phyloP scores from a whole-genome alignment of 2,113 vertebrate species.

The Tenebrosternarchus preto region DNA sequence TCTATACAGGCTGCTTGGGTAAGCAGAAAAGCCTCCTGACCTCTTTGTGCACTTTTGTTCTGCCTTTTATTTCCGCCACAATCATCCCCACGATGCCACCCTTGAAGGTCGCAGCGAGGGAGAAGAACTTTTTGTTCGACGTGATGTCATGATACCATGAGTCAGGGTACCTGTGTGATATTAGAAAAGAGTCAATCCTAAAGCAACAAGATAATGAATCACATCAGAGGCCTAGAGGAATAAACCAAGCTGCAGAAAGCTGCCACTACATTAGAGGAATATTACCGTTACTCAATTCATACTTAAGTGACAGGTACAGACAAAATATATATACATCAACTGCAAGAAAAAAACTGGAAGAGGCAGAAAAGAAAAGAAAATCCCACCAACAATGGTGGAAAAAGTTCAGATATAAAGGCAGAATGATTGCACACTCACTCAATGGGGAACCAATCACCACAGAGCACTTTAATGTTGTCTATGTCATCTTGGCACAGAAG shows the following conservation, averaged over 20 bases:
- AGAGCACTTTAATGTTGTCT: conserved; percentile 95
- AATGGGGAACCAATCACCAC: conserved; percentile 97
- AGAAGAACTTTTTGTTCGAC: conserved; percentile 99
- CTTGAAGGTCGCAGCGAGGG: conserved; percentile 92
- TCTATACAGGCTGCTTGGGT: background rate
- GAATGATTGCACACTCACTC: conserved; percentile 77
- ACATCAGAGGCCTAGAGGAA: no score
- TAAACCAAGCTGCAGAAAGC: no score
- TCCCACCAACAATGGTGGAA: background rate
- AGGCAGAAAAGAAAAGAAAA: background rate
- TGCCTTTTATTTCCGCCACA: conserved; percentile 97
- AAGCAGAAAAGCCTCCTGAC: conserved; percentile 61
- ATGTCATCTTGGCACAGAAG: conserved; percentile 99
- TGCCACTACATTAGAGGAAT: background rate
- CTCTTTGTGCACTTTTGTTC: conserved; percentile 99
- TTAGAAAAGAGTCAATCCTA: background rate
- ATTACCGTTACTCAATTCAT: background rate
- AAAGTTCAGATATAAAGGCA: background rate
- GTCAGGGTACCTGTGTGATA: conserved; percentile 89
- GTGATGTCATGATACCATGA: conserved; percentile 99
- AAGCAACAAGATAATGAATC: no score
- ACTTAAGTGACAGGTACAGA: background rate
- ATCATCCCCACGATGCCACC: conserved; percentile 98
- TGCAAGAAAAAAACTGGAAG: background rate
- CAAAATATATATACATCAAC: background rate